Conservation (phyloP, 2,113 vertebrate species). For the Petrocephalus zakoni region DNA sequence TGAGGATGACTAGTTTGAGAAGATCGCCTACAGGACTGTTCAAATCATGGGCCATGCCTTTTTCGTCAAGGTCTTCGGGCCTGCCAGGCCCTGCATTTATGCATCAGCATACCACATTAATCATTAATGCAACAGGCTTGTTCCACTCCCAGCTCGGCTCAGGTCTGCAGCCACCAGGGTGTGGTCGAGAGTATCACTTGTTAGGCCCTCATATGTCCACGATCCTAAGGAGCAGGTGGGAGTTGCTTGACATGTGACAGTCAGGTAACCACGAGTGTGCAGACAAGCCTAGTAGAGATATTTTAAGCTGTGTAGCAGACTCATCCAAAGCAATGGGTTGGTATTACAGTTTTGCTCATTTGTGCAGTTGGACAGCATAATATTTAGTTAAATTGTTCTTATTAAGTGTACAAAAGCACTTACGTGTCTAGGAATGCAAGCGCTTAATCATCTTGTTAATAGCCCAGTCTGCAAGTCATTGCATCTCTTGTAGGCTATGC, state of each 20-base stretch:
- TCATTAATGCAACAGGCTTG: background rate
- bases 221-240: background rate
- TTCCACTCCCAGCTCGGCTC: background rate
- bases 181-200: background rate
- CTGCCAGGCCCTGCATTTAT: background rate
- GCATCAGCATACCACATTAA: background rate
- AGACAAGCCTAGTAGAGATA: background rate
- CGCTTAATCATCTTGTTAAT: background rate
- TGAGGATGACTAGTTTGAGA: background rate
- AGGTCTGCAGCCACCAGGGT: background rate
- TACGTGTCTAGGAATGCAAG: background rate
- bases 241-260: background rate
- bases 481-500: background rate
- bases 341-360: background rate
- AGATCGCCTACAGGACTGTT: background rate
- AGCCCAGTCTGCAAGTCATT: background rate
- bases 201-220: background rate
- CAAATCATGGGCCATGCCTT: background rate
- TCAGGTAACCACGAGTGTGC: background rate
- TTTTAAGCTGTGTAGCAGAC: background rate
- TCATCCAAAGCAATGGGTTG: background rate
- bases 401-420: background rate
- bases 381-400: background rate
- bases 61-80: background rate
- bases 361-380: background rate